phyloP scores from a whole-genome alignment of 2,113 vertebrate genomes.

The Quiscalus mexicanus region DNA sequence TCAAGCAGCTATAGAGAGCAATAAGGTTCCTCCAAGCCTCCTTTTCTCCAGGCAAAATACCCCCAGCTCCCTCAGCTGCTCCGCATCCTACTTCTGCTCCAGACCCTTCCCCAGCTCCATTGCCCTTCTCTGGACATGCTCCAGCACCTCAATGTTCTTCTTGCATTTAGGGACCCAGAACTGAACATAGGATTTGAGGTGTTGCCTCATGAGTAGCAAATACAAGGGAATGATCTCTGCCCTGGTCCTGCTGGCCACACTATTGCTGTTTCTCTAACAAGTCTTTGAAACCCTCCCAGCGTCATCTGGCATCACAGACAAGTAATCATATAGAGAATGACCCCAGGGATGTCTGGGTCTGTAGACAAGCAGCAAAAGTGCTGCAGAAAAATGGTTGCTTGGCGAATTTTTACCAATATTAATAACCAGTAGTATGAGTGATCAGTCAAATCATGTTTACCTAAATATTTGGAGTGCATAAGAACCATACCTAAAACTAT shows the following conservation, averaged over 20 bases:
- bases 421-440: accelerated
- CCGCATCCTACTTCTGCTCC: accelerated
- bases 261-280: not conserved
- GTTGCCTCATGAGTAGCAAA: not conserved
- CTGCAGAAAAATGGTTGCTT: not conserved
- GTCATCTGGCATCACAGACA: accelerated
- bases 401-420: not conserved
- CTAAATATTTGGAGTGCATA: not conserved
- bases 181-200: accelerated
- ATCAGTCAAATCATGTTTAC: not conserved
- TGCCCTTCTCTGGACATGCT: accelerated
- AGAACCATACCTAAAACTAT: not conserved
- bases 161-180: not conserved
- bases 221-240: accelerated
- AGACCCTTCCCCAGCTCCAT: accelerated
- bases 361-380: not conserved
- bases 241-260: not conserved
- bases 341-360: not conserved
- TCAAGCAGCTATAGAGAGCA: not conserved
- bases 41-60: not conserved
- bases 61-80: not conserved
- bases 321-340: not conserved
- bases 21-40: not conserved
- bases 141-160: not conserved
- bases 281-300: not conserved